A percentile compares a stretch with the other conserved stretches of the same genome.
Evolutionary conservation across 1,140 invertebrate species (phyloP).

Genomic region (Drosophila mauritiana): DNA sequence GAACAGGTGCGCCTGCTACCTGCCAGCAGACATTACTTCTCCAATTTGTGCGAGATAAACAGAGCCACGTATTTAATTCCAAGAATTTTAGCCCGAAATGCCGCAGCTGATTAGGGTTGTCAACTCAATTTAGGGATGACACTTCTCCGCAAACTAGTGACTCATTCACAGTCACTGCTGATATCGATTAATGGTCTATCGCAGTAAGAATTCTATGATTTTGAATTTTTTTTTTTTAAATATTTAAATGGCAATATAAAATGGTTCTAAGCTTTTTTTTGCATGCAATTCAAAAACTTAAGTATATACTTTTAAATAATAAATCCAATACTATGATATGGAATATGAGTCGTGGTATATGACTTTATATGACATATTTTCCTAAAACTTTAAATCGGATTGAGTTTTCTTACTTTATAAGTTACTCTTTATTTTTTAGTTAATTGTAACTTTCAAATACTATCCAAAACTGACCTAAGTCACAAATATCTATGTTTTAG

Average conservation of each 20-base stretch:
- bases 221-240: too few species aligned
- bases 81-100: constrained; percentile 37
- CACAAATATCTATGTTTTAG: constrained; percentile 31
- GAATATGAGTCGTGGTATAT: too few species aligned
- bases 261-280: too few species aligned
- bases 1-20: constrained; percentile 38
- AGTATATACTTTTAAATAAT: too few species aligned
- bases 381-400: too few species aligned
- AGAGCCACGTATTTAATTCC: constrained; percentile 53
- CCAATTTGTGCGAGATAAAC: constrained; percentile 46
- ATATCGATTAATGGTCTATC: background rate
- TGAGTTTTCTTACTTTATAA: too few species aligned
- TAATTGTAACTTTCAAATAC: background rate
- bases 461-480: constrained; percentile 22
- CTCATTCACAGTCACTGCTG: background rate
- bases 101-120: constrained; percentile 42
- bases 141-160: background rate
- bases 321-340: too few species aligned
- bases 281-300: too few species aligned
- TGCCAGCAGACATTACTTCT: constrained; percentile 55
- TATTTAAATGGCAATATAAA: too few species aligned
- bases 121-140: background rate
- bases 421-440: too few species aligned
- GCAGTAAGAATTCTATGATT: background rate
- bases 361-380: too few species aligned